Conservation (phyloP, 2,888 invertebrate species). For the Chorisops tibialis region DNA sequence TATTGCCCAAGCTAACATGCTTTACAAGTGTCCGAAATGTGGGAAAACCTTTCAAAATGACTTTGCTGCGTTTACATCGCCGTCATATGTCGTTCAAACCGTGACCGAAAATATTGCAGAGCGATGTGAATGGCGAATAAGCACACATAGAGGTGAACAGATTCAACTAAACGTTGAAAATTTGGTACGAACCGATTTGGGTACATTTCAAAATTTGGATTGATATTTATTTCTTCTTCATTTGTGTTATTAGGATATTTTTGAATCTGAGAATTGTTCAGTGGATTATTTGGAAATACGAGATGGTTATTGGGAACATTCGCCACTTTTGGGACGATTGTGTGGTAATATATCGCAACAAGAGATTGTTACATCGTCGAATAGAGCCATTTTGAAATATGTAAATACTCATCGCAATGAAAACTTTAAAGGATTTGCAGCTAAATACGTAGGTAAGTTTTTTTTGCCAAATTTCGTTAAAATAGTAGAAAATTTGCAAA, state of each 20-base stretch:
- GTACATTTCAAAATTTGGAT: neutral
- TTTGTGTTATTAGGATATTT: constrained; percentile 68
- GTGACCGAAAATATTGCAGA: constrained; percentile 55
- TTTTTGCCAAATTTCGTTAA: neutral
- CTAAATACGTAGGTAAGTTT: constrained; percentile 80
- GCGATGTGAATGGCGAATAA: constrained; percentile 94
- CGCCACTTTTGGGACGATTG: constrained; percentile 80
- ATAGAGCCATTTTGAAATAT: constrained; percentile 87
- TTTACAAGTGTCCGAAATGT: constrained; percentile 93
- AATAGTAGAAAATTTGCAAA: no score
- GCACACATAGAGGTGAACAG: constrained; percentile 94
- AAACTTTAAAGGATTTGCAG: constrained; percentile 80
- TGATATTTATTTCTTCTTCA: neutral
- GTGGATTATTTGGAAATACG: constrained; percentile 90
- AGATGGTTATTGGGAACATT: constrained; percentile 94
- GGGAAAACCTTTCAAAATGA: constrained; percentile 88
- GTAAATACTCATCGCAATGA: constrained; percentile 69
- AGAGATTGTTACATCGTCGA: constrained; percentile 81
- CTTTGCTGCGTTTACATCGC: constrained; percentile 75
- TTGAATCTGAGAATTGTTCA: constrained; percentile 81
- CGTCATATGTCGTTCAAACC: constrained; percentile 61
- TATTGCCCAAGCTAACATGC: constrained; percentile 91
- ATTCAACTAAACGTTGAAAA: constrained; percentile 92
- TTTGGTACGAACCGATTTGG: constrained; percentile 43
- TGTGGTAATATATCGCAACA: constrained; percentile 75